Conservation (phyloP, 2,888 invertebrate genomes). For the Acleris holmiana region DNA sequence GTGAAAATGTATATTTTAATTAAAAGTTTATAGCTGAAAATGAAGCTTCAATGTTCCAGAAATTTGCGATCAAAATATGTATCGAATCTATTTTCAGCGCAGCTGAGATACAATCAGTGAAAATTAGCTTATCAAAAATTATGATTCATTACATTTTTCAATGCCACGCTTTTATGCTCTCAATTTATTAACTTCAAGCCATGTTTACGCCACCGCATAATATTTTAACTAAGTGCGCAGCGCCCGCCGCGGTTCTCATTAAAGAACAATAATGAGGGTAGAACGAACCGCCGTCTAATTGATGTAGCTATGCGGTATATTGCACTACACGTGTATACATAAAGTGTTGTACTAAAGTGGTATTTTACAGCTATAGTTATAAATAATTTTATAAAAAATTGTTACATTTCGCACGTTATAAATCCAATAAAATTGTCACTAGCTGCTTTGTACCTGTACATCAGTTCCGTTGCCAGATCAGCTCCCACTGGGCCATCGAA, state of each 20-base stretch:
- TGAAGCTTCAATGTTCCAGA: not conserved
- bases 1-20: conserved; percentile 9
- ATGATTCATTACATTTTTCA: no score
- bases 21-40: conserved; percentile 2
- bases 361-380: not conserved
- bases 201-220: conserved; percentile 41
- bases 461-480: no score
- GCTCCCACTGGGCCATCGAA: no score
- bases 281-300: conserved; percentile 50
- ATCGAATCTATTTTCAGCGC: not conserved
- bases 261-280: conserved; percentile 58
- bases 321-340: conserved; percentile 38
- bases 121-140: not conserved
- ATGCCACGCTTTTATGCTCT: conserved; percentile 43
- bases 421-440: no score
- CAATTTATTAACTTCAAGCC: not conserved
- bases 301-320: conserved; percentile 56
- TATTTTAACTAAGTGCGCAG: conserved; percentile 43
- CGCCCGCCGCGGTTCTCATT: conserved; percentile 50
- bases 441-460: no score
- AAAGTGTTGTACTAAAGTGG: not conserved
- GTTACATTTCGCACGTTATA: not conserved
- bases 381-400: not conserved
- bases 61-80: not conserved
- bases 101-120: not conserved